Evolutionary conservation across 1,140 invertebrate genomes (phyloP).

Genomic region (Heliothis subflexa): DNA sequence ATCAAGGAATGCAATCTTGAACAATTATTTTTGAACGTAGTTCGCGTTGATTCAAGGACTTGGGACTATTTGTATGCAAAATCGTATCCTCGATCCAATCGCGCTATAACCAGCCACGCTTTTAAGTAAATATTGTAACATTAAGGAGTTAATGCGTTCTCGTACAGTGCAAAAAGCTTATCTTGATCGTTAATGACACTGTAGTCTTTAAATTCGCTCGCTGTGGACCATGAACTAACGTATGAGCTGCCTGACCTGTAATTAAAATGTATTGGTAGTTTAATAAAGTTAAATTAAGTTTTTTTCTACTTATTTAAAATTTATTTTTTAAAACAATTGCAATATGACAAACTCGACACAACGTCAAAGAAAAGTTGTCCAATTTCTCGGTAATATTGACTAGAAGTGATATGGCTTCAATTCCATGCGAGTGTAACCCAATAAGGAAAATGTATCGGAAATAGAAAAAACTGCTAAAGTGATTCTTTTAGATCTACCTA

Average conservation of each 20-base stretch:
- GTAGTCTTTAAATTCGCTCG: constrained; percentile 10
- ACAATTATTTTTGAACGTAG: background rate
- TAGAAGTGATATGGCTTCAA: no score
- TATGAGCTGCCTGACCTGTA: background rate
- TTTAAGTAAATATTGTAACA: constrained; percentile 32
- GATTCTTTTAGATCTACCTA: no score
- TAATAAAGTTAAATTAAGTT: no score
- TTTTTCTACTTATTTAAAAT: no score
- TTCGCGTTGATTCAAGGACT: constrained; percentile 23
- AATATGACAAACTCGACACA: no score
- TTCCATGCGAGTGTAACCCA: no score
- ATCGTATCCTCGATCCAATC: constrained; percentile 26
- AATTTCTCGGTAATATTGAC: no score
- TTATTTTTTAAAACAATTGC: no score
- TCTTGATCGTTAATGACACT: constrained; percentile 33
- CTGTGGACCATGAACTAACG: no score
- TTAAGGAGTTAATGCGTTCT: constrained; percentile 24
- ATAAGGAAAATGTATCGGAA: no score
- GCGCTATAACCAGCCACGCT: constrained; percentile 20
- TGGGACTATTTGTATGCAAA: constrained; percentile 42
- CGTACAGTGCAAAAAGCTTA: constrained; percentile 29
- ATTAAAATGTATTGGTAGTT: background rate
- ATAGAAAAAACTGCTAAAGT: no score
- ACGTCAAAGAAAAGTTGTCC: no score
- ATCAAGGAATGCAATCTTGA: constrained; percentile 13